Base-by-base conservation (phyloP, 2,888 invertebrate species). In the Athalia cordata region DNA sequence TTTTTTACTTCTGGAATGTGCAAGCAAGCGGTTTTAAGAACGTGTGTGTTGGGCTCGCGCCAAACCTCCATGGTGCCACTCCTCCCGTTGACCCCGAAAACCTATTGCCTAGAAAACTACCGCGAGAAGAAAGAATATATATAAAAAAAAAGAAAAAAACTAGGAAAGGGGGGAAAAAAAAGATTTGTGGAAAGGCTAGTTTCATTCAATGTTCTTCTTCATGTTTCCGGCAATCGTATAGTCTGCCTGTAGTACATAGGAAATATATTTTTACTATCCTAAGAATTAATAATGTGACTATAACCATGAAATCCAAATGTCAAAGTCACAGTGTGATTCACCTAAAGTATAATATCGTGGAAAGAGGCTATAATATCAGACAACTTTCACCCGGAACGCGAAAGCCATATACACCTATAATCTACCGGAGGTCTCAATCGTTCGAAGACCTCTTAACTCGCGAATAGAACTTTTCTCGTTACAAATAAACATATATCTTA, bases 11-110 rank as follows among this genome's bases (percentile, higher is more conserved):
- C 85, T 86, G 89, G 90, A 90, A 90, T 90, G 89, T 86, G 83
- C 85, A 78, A 76, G 85, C 79, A 29, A 29, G 29, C 29, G 29
- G 80, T 70, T 77, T 80, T 79, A 81, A 77, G 79, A 76, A 79
- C 81, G 84, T 84, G 83, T 84, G 86, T 88, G 87, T 88, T 89
- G 89, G 89, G 87, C 81, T 81, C 83, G 86, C 83, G 89, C 89
- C 89, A 89, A 86, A 85, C 85, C 84, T 86, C 86, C 82, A 84
- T 84, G 82, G 82, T 83, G 86, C 86, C 89, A 87, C 88, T 86
- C 88, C 88, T 87, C 84, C 84, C 80, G 83, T 82, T 88, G 89
- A 89, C 89, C 89, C 87, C 88, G 85, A 88, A 88, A 75, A 75
- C 75, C 62, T 75, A 62, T 62, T 57, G 62, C 75, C 75, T 75